phyloP scores from a whole-genome alignment of 2,113 vertebrate genomes.

The Ciconia maguari region DNA sequence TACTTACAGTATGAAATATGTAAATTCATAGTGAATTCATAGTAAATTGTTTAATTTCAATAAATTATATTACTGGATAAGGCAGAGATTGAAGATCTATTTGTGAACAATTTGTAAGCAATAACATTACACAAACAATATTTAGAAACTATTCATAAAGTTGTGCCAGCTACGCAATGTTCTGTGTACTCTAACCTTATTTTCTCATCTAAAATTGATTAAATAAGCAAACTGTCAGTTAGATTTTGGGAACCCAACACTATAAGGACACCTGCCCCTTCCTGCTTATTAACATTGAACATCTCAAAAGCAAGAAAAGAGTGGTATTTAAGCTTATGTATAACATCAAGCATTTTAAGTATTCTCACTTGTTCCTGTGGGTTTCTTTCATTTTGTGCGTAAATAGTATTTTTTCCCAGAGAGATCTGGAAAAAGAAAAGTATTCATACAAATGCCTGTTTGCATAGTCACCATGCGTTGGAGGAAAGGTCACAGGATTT shows the following conservation, averaged over 20 bases:
- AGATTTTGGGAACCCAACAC: neutral
- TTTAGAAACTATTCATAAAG: neutral
- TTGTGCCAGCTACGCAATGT: neutral
- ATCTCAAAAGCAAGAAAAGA: neutral
- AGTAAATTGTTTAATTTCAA: neutral
- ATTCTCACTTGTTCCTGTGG: neutral
- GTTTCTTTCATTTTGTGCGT: neutral
- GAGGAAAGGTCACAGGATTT: slow-evolving; percentile 10
- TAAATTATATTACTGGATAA: neutral
- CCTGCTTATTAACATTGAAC: neutral
- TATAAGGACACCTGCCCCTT: neutral
- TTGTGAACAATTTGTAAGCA: neutral
- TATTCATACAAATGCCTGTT: neutral
- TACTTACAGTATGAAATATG: neutral
- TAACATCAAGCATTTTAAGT: neutral
- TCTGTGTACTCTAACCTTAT: neutral
- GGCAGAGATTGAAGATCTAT: neutral
- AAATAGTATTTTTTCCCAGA: neutral
- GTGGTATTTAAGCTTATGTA: neutral
- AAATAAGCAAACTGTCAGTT: neutral
- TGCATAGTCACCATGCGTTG: neutral
- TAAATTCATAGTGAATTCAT: neutral
- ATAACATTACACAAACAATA: neutral
- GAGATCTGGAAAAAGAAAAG: neutral
- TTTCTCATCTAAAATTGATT: neutral